Evolutionary conservation across 2,888 invertebrate genomes (phyloP), one percentile per base, ranked within the genome.

Genomic region (Leptogaster cylindrica): DNA sequence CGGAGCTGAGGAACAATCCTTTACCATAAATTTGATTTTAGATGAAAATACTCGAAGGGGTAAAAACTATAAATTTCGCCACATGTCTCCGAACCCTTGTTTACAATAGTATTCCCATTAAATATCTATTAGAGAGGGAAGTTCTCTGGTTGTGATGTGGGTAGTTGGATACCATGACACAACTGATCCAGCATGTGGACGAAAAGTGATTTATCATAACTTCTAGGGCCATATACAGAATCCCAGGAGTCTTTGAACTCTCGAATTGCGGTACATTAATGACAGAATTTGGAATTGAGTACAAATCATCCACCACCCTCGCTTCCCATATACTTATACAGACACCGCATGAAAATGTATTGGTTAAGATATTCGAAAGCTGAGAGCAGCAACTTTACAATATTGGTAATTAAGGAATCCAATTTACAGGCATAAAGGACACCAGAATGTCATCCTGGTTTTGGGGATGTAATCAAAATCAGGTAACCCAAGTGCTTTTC

Each of bases 131-230:
- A 52, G 28, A 52, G 52, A 16, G 20, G 52, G 16, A 12, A 6
- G 18, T 33, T 33, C 16, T 52, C 52, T 52, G 52, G 33, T 18
- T 31, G 31, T 52, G 52, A 52, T 52, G 16, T 31, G 52, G 52
- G 52, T 28, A 52, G n/a, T n/a, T n/a, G n/a, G n/a, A n/a, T n/a
- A n/a, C 16, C 52, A 52, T 52, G 52, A 52, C 52, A 52, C 31
- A 14, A 52, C 31, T 52, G 33, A 52, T 52, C 52, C 52, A 31
- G 18, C 7, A 31, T 31, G 33, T 31, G 52, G 52, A 52, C 52
- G n/a, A n/a, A 52, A 14, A 25, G 52, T 52, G 52, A 52, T 52
- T 52, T 52, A 46, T 46, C 46, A 46, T 46, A 46, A 46, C 46
- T 46, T 23, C 23, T 16, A 16, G 44, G 20, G 18, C 16, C 44